Percentiles rank a stretch among this genome's conserved stretches.
phyloP scores from a whole-genome alignment of 1,140 invertebrate genomes.

The Diorhabda elongata region DNA sequence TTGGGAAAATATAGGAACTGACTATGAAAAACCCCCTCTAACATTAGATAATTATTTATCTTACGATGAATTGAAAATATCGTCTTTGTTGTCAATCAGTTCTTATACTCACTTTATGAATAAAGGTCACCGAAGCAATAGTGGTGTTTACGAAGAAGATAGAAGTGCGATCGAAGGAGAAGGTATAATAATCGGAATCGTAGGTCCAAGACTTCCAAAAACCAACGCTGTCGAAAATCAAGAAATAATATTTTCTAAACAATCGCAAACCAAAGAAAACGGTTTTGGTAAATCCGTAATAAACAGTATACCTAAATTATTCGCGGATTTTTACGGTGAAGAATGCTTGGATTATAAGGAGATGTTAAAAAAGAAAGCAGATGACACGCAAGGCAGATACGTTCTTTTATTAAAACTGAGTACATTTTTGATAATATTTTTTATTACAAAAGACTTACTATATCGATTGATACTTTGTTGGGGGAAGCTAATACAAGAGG shows the following conservation, averaged over 20 bases:
- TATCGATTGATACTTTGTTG: constrained; percentile 40
- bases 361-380: constrained; percentile 8
- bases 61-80: constrained; percentile 39
- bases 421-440: constrained; percentile 38
- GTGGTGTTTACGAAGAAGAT: constrained; percentile 19
- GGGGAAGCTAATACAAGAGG: constrained; percentile 43
- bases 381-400: constrained; percentile 16
- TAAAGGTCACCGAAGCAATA: constrained; percentile 34
- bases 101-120: constrained; percentile 38
- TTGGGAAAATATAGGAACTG: constrained; percentile 48
- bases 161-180: constrained; percentile 29
- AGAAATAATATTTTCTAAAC: constrained; percentile 48
- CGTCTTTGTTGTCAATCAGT: constrained; percentile 34
- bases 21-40: constrained; percentile 47
- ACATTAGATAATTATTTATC: constrained; percentile 32
- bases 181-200: constrained; percentile 43
- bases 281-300: constrained; percentile 46
- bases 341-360: constrained; percentile 26
- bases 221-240: constrained; percentile 49
- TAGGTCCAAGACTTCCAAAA: constrained; percentile 49
- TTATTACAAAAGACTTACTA: constrained; percentile 38
- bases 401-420: constrained; percentile 14
- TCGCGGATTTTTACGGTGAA: constrained; percentile 38
- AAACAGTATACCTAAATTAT: constrained; percentile 44
- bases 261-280: constrained; percentile 47